Evolutionary conservation across 2,888 invertebrate genomes (phyloP).

Genomic region (Dicroscelio sp.): DNA sequence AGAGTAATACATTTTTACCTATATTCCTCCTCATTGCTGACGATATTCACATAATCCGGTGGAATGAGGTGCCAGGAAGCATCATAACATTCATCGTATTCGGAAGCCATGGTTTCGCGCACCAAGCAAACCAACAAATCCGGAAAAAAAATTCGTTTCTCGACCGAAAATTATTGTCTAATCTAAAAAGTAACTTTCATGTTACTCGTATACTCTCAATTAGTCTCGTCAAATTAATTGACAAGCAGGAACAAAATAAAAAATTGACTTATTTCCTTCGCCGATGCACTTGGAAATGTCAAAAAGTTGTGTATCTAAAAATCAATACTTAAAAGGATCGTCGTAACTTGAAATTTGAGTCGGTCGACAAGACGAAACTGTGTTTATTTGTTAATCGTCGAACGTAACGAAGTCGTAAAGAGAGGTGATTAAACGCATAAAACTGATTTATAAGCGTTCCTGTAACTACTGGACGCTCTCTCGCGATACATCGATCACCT

Average conservation of each 20-base stretch:
- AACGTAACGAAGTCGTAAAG: not conserved
- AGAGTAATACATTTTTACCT: conserved; percentile 91
- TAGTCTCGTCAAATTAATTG: too few relatives aligned
- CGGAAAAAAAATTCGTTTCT: not conserved
- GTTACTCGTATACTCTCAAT: too few relatives aligned
- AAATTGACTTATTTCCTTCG: too few relatives aligned
- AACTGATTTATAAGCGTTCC: conserved; percentile 83
- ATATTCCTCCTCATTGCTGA: conserved; percentile 94
- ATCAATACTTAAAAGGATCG: too few relatives aligned
- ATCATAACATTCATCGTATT: conserved; percentile 94
- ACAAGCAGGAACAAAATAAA: too few relatives aligned
- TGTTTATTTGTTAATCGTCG: not conserved
- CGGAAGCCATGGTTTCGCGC: conserved; percentile 91
- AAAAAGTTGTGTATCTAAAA: too few relatives aligned
- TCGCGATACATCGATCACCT: conserved; percentile 90
- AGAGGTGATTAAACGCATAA: conserved; percentile 53
- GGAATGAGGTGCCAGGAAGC: conserved; percentile 94
- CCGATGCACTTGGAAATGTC: too few relatives aligned
- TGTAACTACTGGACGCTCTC: conserved; percentile 87
- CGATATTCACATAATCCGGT: conserved; percentile 95
- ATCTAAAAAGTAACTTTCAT: conserved; percentile 9
- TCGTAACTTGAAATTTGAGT: too few relatives aligned
- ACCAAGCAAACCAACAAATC: conserved; percentile 51
- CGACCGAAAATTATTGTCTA: too few relatives aligned
- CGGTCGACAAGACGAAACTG: not conserved